Base-by-base conservation (phyloP, 2,888 invertebrate genomes). In the Choristoneura rosaceana region DNA sequence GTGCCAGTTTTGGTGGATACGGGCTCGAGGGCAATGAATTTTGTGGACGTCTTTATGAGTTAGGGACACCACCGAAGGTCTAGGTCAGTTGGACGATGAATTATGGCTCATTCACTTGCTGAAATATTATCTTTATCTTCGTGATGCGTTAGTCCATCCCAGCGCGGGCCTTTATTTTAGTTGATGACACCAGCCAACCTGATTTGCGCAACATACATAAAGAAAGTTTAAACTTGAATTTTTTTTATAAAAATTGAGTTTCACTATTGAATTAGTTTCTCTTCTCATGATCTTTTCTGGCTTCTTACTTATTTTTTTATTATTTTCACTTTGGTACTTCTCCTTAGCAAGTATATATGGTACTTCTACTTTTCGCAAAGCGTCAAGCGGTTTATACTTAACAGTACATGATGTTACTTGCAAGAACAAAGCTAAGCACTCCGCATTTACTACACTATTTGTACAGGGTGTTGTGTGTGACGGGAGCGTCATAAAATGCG, bases 401-500 rank as follows among this genome's bases (percentile, higher is more conserved):
- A 50, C n/a, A 25, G 14, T n/a, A 63, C 62, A 17, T 34, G 47
- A 17, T 43, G 62, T 43, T 12, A 25, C 25, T 45, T 33, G 43
- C 45, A 45, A 25, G 33, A 34, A 63, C 50, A 50, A 34, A 45
- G 17, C 15, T 12, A 61, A 38, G 5, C 41, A 61, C 63, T 60
- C 45, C 47, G 33, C 69, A 47, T 41, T 33, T 25, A 50, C 47
- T 43, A 50, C 34, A 58, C 58, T 64, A 60, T 65, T 47, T 45
- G 41, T 62, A 55, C 68, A 68, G 68, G 68, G 61, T 71, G 60
- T 66, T 43, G 43, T 41, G 34, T 50, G 63, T 34, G 47, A 17
- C 47, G 47, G 47, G 45, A 62, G 71, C 59, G 59, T 63, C 71
- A 68, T 73, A 73, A 73, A 68, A 73, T 63, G 63, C 59, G 62